phyloP scores from a whole-genome alignment of 2,797 vertebrate species.

The Nyctibius grandis region DNA sequence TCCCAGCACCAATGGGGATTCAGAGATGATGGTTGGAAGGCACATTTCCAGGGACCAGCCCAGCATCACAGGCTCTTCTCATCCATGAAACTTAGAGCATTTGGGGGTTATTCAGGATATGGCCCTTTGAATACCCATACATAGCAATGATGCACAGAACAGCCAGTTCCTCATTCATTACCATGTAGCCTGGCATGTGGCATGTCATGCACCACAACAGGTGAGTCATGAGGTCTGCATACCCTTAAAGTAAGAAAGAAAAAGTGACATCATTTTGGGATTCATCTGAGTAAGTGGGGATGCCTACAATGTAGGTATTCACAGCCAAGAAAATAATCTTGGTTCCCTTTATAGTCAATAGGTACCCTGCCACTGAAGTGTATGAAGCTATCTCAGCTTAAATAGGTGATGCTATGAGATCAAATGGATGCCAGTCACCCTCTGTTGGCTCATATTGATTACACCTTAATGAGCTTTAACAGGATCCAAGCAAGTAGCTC shows the following conservation, averaged over 20 bases:
- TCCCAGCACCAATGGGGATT: background rate
- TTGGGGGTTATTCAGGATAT: background rate
- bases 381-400: background rate
- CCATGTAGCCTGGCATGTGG: background rate
- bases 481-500: background rate
- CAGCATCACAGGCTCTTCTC: background rate
- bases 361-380: background rate
- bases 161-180: background rate
- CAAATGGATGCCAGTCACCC: background rate
- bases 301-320: background rate
- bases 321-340: background rate
- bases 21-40: background rate
- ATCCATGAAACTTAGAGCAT: background rate
- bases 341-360: background rate
- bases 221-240: background rate
- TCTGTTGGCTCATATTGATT: background rate
- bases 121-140: background rate
- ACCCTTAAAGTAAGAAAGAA: background rate
- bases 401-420: background rate
- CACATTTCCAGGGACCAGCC: background rate
- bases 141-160: rapidly evolving
- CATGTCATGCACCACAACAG: background rate
- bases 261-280: background rate
- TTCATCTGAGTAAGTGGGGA: background rate
- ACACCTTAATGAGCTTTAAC: background rate